These are phyloP conservation scores for Xenopus petersii DNA, from an alignment of 2,797 vertebrate genomes.

Conservation along the genomic window DNA sequence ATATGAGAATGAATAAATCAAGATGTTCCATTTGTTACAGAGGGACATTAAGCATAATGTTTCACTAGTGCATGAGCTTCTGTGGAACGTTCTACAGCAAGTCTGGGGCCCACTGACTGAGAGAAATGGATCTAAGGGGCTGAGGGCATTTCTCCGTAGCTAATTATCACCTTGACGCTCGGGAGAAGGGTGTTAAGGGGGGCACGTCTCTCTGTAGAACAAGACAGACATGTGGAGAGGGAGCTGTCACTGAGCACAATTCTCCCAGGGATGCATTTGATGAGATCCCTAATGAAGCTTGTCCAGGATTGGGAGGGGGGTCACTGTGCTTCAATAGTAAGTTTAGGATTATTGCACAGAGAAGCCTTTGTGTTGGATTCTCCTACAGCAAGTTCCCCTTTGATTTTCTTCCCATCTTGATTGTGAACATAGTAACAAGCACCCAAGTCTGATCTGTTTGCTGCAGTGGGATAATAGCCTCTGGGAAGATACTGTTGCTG, in stretches of 20 bases:
- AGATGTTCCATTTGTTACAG: no score
- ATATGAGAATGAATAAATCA: no score
- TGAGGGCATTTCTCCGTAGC: slow-evolving; percentile 2
- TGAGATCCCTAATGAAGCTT: slow-evolving; percentile 45
- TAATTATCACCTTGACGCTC: slow-evolving; percentile 10
- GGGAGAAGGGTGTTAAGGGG: not conserved
- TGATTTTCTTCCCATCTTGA: slow-evolving; percentile 19
- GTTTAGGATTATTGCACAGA: no score
- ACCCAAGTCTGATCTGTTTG: not conserved
- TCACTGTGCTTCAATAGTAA: slow-evolving; percentile 16
- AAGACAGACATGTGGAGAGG: slow-evolving; percentile 6
- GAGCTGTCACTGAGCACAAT: slow-evolving; percentile 23
- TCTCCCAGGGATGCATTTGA: slow-evolving; percentile 37
- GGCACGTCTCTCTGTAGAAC: slow-evolving; percentile 13
- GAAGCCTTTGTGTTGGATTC: slow-evolving; percentile 36
- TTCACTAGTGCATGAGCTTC: no score
- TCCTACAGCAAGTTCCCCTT: slow-evolving; percentile 2
- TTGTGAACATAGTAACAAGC: slow-evolving; percentile 34
- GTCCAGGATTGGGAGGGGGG: slow-evolving; percentile 28
- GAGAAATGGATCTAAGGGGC: not conserved
- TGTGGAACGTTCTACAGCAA: no score
- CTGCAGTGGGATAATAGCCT: no score
- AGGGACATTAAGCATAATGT: no score
- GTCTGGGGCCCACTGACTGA: no score
- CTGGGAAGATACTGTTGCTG: no score